Percentiles rank a stretch among this genome's conserved stretches.
These are phyloP conservation scores for Manis javanica DNA, from an alignment of 2,797 vertebrate genomes.

Conservation along the genomic window DNA sequence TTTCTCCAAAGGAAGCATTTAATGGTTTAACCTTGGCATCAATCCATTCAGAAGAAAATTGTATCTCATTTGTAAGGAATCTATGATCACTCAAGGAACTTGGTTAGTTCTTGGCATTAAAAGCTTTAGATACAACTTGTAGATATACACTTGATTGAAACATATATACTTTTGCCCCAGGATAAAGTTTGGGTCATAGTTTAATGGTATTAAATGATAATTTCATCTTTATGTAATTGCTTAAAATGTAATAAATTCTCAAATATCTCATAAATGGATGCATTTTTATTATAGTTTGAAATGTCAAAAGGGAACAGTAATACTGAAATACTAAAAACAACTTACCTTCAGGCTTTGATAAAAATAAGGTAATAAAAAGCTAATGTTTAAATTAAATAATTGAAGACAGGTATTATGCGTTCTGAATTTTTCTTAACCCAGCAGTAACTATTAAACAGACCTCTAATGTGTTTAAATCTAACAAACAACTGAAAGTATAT, in stretches of 20 bases:
- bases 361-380: neutral
- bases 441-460: neutral
- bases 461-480: neutral
- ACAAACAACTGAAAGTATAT: neutral
- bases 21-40: neutral
- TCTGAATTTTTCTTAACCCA: neutral
- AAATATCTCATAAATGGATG: neutral
- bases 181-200: neutral
- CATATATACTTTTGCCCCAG: neutral
- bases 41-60: neutral
- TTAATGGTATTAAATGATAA: neutral
- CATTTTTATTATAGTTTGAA: neutral
- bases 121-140: neutral
- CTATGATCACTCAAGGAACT: neutral
- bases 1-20: neutral
- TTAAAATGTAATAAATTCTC: neutral
- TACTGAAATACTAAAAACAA: neutral
- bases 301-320: neutral
- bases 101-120: neutral
- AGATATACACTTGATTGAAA: neutral
- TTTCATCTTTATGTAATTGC: neutral
- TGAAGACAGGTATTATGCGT: neutral
- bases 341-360: neutral
- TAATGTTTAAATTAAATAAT: conserved; percentile 11
- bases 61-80: neutral